Evolutionary conservation across 2,113 vertebrate species (phyloP), one percentile per base, ranked within the genome.

Genomic region (Brachyhypopomus occidentalis): DNA sequence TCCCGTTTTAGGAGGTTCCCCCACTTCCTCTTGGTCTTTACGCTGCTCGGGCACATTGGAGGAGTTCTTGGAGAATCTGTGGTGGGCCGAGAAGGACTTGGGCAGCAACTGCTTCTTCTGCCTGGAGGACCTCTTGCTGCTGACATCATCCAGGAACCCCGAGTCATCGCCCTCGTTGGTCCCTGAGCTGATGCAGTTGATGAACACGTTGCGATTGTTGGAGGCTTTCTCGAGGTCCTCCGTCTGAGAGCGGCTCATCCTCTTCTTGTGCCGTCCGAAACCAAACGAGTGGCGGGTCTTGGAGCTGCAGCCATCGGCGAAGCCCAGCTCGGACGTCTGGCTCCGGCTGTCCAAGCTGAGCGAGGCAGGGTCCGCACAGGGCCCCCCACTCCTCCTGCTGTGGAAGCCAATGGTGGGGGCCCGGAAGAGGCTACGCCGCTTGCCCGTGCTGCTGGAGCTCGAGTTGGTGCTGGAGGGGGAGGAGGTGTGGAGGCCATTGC

Each of bases 381-480:
- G 85, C 62, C 96, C 94, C 0, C 88, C 94, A 74, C 91, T 94
- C 59, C 96, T 95, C 86, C 92, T 98, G 56, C 94, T 86, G 59
- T 96, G 93, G 89, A 99, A 99, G 87, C 95, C 94, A 78, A 99
- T 96, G 48, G 96, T 96, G 0, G 98, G 96, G 0, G 97, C 91
- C 7, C 97, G 95, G 88, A 99, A 99, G 23, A 99, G 92, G 86
- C 96, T 98, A 75, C 96, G 92, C 0, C 97, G 95, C 80, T 98
- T 98, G 27, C 97, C 96, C 0, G 96, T 96, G 74, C 98, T 99
- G 78, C 98, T 97, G 75, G 97, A 98, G 87, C 97, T 98, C 75
- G 97, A 98, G 88, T 98, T 98, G 0, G 97, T 99, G 93, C 97
- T 98, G 88, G 97, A 96, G 0, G 98, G 98, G 0, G 98, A 99